Conservation (phyloP, 1,140 invertebrate genomes). For the Caenorhabditis elegans region DNA sequence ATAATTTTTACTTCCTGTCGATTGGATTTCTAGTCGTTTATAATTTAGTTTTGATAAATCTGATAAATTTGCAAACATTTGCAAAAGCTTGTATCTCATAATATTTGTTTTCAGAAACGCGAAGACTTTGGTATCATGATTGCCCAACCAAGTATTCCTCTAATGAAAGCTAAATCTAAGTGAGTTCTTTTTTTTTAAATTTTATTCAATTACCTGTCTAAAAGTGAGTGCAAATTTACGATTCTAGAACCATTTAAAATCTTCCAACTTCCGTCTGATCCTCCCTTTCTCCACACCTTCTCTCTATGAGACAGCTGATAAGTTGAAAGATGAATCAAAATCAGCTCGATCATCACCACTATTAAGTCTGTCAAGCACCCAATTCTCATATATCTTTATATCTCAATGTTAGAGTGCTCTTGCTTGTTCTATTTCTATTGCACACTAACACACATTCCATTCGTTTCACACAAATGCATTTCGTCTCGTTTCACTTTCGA, state of each 20-base stretch:
- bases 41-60: no score
- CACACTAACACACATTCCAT: not conserved
- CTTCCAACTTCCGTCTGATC: not conserved
- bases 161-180: slow-evolving; percentile 26
- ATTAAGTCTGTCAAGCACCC: not conserved
- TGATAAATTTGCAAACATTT: no score
- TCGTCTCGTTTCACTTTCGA: not conserved
- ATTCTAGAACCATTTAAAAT: no score
- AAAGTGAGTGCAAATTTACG: no score
- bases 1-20: no score
- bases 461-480: slow-evolving; percentile 30
- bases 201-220: not conserved
- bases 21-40: no score
- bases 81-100: no score
- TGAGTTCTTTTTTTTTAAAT: slow-evolving; percentile 1
- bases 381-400: slow-evolving; percentile 27
- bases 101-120: not conserved
- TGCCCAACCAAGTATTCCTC: slow-evolving; percentile 12
- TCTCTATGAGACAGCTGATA: slow-evolving; percentile 10
- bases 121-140: slow-evolving; percentile 42
- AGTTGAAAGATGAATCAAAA: not conserved
- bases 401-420: slow-evolving; percentile 6
- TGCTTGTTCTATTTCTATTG: slow-evolving; percentile 23
- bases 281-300: not conserved
- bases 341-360: not conserved